phyloP scores from a whole-genome alignment of 1,140 invertebrate species.

The Octopus bimaculoides region DNA sequence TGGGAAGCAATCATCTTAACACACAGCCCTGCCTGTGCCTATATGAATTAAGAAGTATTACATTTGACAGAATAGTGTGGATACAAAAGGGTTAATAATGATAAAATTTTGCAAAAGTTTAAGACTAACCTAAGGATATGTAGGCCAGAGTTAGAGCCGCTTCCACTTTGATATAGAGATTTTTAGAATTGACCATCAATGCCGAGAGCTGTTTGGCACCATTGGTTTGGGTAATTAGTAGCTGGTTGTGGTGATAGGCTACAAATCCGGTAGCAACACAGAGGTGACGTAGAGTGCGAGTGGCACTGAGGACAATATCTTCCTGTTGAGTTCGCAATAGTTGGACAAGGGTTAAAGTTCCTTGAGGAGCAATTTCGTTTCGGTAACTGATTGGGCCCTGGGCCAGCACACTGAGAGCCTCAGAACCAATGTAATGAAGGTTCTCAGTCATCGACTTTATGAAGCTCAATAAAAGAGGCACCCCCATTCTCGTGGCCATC shows the following conservation, averaged over 20 bases:
- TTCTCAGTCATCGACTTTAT: constrained; percentile 48
- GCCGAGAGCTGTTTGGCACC: constrained; percentile 51
- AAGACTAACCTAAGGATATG: constrained; percentile 46
- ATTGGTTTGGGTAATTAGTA: constrained; percentile 39
- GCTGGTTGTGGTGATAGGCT: constrained; percentile 49
- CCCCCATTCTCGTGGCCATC: constrained; percentile 52
- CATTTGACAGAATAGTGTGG: too few relatives aligned
- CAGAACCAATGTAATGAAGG: constrained; percentile 53
- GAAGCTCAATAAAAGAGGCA: constrained; percentile 51
- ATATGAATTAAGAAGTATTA: too few relatives aligned
- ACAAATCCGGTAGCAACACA: constrained; percentile 54
- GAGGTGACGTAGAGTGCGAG: constrained; percentile 47
- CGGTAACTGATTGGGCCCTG: constrained; percentile 50
- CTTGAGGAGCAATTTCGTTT: constrained; percentile 48
- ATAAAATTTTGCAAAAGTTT: not conserved
- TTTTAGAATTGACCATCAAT: constrained; percentile 49
- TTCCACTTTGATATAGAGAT: constrained; percentile 52
- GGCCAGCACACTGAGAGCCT: constrained; percentile 50
- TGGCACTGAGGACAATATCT: constrained; percentile 51
- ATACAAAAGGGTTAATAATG: too few relatives aligned
- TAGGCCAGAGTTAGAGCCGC: constrained; percentile 49
- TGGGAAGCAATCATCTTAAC: too few relatives aligned
- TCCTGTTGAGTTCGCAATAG: constrained; percentile 48
- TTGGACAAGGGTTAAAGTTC: constrained; percentile 46
- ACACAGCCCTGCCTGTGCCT: too few relatives aligned